Percentiles rank a stretch among this genome's conserved stretches.
Conservation (phyloP, 2,113 vertebrate genomes). For the Rallus limicola region DNA sequence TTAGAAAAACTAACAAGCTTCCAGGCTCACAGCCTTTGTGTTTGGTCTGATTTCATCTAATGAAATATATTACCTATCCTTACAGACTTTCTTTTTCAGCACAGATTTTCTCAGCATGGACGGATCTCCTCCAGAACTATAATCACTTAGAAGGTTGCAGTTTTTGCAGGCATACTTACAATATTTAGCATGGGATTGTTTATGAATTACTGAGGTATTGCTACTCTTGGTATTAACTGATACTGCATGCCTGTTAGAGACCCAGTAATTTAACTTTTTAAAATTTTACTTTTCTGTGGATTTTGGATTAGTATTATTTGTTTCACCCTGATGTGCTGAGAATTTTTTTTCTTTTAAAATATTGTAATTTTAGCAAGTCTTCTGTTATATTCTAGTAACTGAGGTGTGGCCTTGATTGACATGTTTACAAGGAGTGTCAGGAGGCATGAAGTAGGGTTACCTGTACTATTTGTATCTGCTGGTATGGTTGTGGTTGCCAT, state of each 20-base stretch:
- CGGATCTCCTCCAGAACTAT: background rate
- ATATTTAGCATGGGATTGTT: background rate
- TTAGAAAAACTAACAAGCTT: background rate
- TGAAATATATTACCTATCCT: background rate
- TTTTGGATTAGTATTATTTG: background rate
- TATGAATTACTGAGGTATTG: background rate
- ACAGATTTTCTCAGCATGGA: background rate
- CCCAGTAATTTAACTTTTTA: background rate
- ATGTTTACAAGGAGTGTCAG: background rate
- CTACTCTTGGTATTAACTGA: background rate
- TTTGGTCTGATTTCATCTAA: background rate
- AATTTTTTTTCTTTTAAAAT: background rate
- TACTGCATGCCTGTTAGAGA: background rate
- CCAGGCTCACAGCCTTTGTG: background rate
- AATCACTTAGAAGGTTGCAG: background rate
- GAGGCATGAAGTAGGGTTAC: background rate
- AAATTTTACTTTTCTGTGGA: background rate
- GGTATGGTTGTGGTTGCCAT: background rate
- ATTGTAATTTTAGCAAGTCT: background rate
- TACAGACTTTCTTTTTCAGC: background rate
- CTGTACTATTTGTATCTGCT: background rate
- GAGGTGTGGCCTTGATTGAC: background rate
- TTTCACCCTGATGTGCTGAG: background rate
- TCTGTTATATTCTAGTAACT: background rate
- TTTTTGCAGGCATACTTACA: background rate